Evolutionary conservation across 2,797 vertebrate genomes (phyloP).

Genomic region (Microcaecilia unicolor): DNA sequence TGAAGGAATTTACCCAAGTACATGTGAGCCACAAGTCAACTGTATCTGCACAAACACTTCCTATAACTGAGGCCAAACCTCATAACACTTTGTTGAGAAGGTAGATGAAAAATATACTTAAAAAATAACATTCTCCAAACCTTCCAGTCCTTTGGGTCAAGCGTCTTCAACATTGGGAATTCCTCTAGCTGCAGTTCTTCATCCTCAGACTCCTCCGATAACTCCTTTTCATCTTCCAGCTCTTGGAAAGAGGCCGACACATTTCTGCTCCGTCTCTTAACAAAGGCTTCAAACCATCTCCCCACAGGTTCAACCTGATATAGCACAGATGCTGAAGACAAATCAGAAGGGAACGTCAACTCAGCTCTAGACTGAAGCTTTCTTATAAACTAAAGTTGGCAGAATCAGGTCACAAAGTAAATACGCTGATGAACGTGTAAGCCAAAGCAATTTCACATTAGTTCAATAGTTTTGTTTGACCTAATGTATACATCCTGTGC

Average conservation of each 20-base stretch:
- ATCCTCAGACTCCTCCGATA: slow-evolving; percentile 88
- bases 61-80: too few relatives aligned
- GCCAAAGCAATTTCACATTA: too few relatives aligned
- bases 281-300: slow-evolving; percentile 93
- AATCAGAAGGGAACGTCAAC: slow-evolving; percentile 27
- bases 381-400: background rate
- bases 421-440: background rate
- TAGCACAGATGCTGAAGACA: slow-evolving; percentile 71
- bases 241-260: slow-evolving; percentile 91
- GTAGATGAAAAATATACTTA: too few relatives aligned
- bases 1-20: too few relatives aligned
- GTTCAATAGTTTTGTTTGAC: too few relatives aligned
- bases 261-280: slow-evolving; percentile 85
- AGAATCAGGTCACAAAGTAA: too few relatives aligned
- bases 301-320: slow-evolving; percentile 93
- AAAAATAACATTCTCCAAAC: slow-evolving; percentile 34
- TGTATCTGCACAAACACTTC: too few relatives aligned
- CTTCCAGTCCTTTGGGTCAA: slow-evolving; percentile 99
- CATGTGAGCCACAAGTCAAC: too few relatives aligned
- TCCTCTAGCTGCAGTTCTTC: slow-evolving; percentile 91
- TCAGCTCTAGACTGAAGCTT: background rate
- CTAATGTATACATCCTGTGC: too few relatives aligned
- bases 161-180: slow-evolving; percentile 84
- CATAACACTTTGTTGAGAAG: too few relatives aligned
- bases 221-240: slow-evolving; percentile 88